Evolutionary conservation across 2,113 vertebrate species (phyloP), one percentile per base, ranked within the genome.

Genomic region (Neolamprologus hecqui): DNA sequence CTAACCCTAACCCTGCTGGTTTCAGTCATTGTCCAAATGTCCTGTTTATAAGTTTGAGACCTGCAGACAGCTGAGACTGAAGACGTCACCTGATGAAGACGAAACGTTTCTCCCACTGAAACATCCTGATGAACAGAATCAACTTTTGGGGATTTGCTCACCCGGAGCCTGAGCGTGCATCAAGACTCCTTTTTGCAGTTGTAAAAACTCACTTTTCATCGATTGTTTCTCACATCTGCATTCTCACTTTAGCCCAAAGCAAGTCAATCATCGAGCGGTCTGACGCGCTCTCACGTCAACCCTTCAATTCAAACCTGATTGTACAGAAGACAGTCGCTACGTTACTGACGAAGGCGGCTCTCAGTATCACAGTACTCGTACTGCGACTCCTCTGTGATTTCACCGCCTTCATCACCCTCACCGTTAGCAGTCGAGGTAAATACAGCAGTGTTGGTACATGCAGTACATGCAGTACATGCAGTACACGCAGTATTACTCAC

Each of bases 401-500:
- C 6, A 15, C 4, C 19, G n/a, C 8, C 40, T 13, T 21, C 55
- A 12, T 81, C 31, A 26, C 53, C 82, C 65, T 49, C 40, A 19
- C 42, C 21, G 8, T 81, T 55, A 73, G 51, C 79, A 19, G 23
- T 11, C 9, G 15, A 75, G 40, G 21, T 47, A 47, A 0, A 7
- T 19, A 12, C 21, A 49, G 4, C 42, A 49, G 70, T 31, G 5
- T 28, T 58, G 2, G 17, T 28, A 83, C 8, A 6, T 19, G 68
- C 3, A 70, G 17, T 33, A 83, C 1, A 4, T 17, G 35, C 21
- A 68, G 15, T 33, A 83, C 7, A 6, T 10, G 35, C 35, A 73
- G 63, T 6, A 83, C 8, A 5, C 8, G 68, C 37, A 75, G 65
- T 6, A 14, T 11, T 79, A 93, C 95, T 96, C 86, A 96, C 96